phyloP scores from a whole-genome alignment of 2,797 vertebrate genomes.

The Thamnophis elegans region DNA sequence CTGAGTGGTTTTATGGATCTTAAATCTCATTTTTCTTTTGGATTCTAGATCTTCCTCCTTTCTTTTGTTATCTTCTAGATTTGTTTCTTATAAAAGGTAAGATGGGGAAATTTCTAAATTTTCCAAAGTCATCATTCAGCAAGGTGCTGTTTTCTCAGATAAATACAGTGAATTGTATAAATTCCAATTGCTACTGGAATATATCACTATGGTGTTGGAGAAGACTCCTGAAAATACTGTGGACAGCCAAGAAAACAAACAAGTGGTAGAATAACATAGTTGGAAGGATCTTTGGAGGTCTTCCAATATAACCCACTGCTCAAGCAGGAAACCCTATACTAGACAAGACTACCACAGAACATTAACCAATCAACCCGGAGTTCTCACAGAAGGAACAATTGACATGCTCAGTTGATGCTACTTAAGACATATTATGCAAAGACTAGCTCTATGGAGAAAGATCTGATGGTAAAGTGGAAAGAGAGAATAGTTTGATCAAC shows the following conservation, averaged over 20 bases:
- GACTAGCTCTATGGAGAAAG: neutral
- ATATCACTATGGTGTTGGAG: neutral
- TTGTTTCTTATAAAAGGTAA: slow-evolving; percentile 19
- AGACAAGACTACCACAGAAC: neutral
- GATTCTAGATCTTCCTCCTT: slow-evolving; percentile 42
- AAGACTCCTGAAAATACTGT: neutral
- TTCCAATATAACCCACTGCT: neutral
- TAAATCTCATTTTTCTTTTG: slow-evolving; percentile 46
- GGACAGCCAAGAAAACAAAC: neutral
- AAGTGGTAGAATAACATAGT: neutral
- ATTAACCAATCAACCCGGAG: neutral
- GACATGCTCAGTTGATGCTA: neutral
- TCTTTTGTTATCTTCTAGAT: slow-evolving; percentile 27
- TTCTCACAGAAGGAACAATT: neutral
- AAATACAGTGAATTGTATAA: neutral
- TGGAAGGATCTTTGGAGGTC: neutral
- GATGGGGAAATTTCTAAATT: neutral
- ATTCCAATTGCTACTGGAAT: neutral
- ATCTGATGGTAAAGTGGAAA: neutral
- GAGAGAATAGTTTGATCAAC: neutral
- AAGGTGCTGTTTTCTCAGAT: neutral
- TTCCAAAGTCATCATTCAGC: neutral
- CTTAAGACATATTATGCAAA: neutral
- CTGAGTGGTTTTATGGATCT: slow-evolving; percentile 52
- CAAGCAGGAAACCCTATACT: neutral